phyloP scores from a whole-genome alignment of 2,113 vertebrate genomes.

The Aphyosemion australe region DNA sequence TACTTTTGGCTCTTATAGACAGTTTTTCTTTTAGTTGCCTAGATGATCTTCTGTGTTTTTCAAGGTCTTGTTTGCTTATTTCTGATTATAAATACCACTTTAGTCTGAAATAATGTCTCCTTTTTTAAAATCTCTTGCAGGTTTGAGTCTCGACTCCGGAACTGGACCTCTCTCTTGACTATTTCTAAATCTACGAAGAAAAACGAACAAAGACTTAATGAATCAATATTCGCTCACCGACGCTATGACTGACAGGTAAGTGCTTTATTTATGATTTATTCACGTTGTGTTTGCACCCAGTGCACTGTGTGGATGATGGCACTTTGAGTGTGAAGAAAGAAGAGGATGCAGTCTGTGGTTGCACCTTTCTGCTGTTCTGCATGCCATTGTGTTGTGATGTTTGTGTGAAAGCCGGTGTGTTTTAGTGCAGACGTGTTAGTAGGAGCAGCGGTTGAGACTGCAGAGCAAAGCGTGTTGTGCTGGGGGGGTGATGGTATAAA shows the following conservation, averaged over 20 bases:
- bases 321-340: constrained; percentile 46
- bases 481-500: constrained; percentile 55
- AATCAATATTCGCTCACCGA: constrained; percentile 76
- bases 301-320: constrained; percentile 23
- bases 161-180: constrained; percentile 13
- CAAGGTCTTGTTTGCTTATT: background rate
- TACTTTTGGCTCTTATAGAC: no score
- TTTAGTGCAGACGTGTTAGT: constrained; percentile 5
- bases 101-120: background rate
- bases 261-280: constrained; percentile 40
- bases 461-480: constrained; percentile 45
- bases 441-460: constrained; percentile 22
- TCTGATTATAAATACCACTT: background rate
- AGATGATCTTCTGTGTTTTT: background rate
- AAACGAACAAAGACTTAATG: constrained; percentile 70
- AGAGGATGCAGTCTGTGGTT: constrained; percentile 43
- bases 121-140: constrained; percentile 39
- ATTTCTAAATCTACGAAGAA: constrained; percentile 49
- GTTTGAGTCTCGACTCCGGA: constrained; percentile 21
- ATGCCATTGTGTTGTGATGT: constrained; percentile 29
- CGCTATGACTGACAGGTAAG: constrained; percentile 83
- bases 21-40: no score
- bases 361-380: constrained; percentile 18
- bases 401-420: constrained; percentile 22
- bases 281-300: constrained; percentile 1